Conservation (phyloP, 2,113 vertebrate species). For the Aspiorhynchus laticeps region DNA sequence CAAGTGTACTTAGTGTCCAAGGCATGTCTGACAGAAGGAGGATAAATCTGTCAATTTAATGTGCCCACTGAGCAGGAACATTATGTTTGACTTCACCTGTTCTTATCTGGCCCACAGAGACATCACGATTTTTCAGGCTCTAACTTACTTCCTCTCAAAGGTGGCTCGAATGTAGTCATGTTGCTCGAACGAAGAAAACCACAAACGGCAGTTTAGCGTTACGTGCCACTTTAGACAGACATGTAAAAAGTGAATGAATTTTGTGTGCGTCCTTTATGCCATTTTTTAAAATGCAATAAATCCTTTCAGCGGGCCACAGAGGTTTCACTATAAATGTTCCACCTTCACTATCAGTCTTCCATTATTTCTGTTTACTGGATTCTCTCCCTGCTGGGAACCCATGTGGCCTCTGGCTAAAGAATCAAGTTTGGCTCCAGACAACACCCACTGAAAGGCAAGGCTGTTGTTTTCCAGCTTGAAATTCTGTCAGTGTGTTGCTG, state of each 20-base stretch:
- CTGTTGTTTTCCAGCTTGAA: conserved; percentile 13
- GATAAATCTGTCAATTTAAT: conserved; percentile 71
- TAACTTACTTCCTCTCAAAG: conserved; percentile 70
- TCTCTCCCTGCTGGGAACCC: conserved; percentile 7
- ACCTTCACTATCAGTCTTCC: conserved; percentile 22
- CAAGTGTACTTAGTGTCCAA: conserved; percentile 65
- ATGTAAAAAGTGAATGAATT: neutral
- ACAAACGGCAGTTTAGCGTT: conserved; percentile 14
- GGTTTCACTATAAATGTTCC: conserved; percentile 14
- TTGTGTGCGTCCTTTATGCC: neutral
- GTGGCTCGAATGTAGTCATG: conserved; percentile 64
- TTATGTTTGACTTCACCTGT: conserved; percentile 73
- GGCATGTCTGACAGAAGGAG: conserved; percentile 61
- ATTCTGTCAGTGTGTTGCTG: neutral
- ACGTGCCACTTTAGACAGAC: neutral
- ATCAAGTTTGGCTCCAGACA: conserved; percentile 9
- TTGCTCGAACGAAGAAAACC: conserved; percentile 68
- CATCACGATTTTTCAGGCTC: conserved; percentile 61
- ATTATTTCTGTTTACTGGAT: conserved; percentile 26
- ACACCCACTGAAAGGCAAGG: neutral
- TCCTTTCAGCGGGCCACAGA: conserved; percentile 2
- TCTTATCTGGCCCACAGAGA: conserved; percentile 73
- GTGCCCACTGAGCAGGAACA: conserved; percentile 76
- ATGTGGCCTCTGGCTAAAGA: conserved; percentile 20
- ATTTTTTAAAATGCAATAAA: neutral